A percentile compares a stretch with the other conserved stretches of the same genome.
Evolutionary conservation across 1,140 invertebrate genomes (phyloP).

Genomic region (Whitmania pigra): DNA sequence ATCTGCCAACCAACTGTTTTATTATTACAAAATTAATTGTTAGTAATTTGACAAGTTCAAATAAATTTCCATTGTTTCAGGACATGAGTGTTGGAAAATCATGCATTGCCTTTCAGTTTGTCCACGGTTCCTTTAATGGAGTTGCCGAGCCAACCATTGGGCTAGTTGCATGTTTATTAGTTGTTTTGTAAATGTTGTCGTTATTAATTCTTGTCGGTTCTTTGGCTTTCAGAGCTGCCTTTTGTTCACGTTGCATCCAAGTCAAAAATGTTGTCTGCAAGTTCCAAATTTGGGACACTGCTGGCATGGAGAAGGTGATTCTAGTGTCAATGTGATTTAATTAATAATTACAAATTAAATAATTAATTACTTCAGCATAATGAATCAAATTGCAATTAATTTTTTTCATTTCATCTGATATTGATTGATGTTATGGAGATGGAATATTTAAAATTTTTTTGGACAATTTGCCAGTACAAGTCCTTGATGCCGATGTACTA

Average conservation of each 20-base stretch:
- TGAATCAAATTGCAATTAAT: neutral
- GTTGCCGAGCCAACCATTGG: slow-evolving; percentile 99
- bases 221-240: slow-evolving; percentile 29
- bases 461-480: slow-evolving; percentile 53
- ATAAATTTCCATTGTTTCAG: slow-evolving; percentile 25
- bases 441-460: slow-evolving; percentile 6
- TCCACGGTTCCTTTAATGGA: slow-evolving; percentile 99
- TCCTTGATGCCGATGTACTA: slow-evolving; percentile 85
- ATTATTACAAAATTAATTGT: too few species aligned
- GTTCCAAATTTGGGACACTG: slow-evolving; percentile 61
- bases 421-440: neutral
- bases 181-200: neutral
- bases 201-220: neutral
- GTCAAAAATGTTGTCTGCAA: slow-evolving; percentile 34
- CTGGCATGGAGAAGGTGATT: slow-evolving; percentile 51
- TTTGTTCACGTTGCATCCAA: slow-evolving; percentile 37
- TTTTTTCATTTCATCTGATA: neutral
- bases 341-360: neutral
- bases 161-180: slow-evolving; percentile 22
- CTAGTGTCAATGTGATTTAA: neutral
- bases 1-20: too few species aligned
- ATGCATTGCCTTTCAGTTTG: slow-evolving; percentile 93
- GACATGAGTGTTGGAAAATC: slow-evolving; percentile 99
- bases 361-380: neutral
- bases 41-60: too few species aligned